Conservation (phyloP, 2,888 invertebrate species). For the Netelia melanura region DNA sequence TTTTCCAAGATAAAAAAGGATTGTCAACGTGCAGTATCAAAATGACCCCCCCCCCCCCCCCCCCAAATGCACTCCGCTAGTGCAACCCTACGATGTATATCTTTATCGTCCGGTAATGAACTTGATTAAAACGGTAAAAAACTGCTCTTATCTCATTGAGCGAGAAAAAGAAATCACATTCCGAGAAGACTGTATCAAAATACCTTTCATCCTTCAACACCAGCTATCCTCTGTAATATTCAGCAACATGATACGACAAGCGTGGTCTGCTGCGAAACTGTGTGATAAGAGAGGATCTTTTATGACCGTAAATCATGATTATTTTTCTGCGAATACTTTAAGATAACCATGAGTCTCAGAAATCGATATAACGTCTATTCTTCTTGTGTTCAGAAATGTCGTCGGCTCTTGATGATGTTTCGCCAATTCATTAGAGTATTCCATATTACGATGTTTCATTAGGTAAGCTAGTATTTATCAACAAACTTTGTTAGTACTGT, state of each 20-base stretch:
- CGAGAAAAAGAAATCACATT: slow-evolving; percentile 63
- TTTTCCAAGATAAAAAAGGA: no score
- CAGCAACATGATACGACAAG: slow-evolving; percentile 64
- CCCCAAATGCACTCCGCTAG: slow-evolving; percentile 32
- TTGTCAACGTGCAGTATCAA: no score
- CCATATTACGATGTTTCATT: no score
- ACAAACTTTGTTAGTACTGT: no score
- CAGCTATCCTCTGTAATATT: slow-evolving; percentile 68
- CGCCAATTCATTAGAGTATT: no score
- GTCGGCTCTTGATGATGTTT: no score
- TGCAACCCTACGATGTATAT: slow-evolving; percentile 68
- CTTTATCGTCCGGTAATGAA: slow-evolving; percentile 68
- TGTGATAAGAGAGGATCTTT: not conserved
- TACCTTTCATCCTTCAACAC: slow-evolving; percentile 70
- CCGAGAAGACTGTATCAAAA: slow-evolving; percentile 70
- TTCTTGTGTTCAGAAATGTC: no score
- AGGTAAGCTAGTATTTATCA: no score
- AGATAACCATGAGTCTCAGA: no score
- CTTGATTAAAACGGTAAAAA: slow-evolving; percentile 65
- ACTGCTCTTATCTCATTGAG: slow-evolving; percentile 60
- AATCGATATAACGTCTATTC: no score
- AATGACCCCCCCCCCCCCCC: no score
- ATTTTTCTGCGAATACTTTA: not conserved
- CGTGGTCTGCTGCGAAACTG: slow-evolving; percentile 68
- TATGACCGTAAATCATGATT: not conserved